Conservation (phyloP, 35 echinoderm and acorn worm genomes). For the Ophiothrix spiculata region DNA sequence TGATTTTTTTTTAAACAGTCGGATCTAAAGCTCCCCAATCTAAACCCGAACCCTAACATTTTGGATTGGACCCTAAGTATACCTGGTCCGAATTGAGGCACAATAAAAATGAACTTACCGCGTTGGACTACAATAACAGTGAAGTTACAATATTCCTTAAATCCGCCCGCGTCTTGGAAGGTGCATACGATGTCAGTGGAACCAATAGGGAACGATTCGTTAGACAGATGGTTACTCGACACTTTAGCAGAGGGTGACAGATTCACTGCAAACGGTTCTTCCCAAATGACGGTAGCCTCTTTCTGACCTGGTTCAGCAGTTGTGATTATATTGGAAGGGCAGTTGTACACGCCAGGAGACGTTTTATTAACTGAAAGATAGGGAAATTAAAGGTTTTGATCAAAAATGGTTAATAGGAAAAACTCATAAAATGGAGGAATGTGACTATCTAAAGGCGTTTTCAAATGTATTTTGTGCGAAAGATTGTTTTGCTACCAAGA, state of each 20-base stretch:
- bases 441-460: too few species aligned
- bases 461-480: too few species aligned
- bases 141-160: not conserved
- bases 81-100: not conserved
- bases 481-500: too few species aligned
- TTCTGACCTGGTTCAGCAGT: not conserved
- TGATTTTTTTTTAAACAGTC: too few species aligned
- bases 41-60: too few species aligned
- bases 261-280: not conserved
- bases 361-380: not conserved
- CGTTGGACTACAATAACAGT: not conserved
- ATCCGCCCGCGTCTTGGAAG: not conserved
- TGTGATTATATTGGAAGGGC: not conserved
- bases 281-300: not conserved
- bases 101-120: not conserved
- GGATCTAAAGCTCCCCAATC: too few species aligned
- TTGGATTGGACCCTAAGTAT: too few species aligned
- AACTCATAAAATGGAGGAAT: too few species aligned
- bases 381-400: too few species aligned
- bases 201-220: not conserved
- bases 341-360: not conserved
- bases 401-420: too few species aligned
- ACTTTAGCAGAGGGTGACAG: not conserved
- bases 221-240: not conserved
- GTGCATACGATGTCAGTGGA: not conserved